phyloP scores from a whole-genome alignment of 2,888 invertebrate genomes.

The Lottia gigantea region DNA sequence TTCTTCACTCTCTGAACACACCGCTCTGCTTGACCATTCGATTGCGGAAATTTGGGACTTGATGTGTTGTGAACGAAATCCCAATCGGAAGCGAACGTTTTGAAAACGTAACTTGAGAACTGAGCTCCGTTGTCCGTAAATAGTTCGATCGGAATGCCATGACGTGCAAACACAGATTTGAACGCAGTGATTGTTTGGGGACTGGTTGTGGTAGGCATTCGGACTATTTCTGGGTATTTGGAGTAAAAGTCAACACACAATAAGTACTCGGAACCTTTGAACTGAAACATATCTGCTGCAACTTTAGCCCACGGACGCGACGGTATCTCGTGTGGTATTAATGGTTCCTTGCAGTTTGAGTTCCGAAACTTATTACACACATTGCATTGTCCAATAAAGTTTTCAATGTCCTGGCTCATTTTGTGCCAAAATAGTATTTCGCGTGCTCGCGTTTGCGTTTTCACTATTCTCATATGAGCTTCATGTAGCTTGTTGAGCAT shows the following conservation, averaged over 20 bases:
- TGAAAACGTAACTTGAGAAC: constrained; percentile 24
- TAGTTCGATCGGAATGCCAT: constrained; percentile 14
- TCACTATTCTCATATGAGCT: too few species aligned
- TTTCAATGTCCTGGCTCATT: too few species aligned
- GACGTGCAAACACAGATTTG: constrained; percentile 16
- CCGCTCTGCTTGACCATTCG: constrained; percentile 28
- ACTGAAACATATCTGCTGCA: too few species aligned
- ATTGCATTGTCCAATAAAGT: too few species aligned
- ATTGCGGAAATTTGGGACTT: constrained; percentile 26
- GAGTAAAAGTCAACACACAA: constrained; percentile 28
- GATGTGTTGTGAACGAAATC: constrained; percentile 27
- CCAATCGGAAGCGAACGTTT: constrained; percentile 28
- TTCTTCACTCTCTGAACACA: constrained; percentile 31
- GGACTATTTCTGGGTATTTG: constrained; percentile 24
- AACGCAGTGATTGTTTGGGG: constrained; percentile 2
- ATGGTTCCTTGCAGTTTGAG: too few species aligned
- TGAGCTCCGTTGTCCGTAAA: constrained; percentile 31
- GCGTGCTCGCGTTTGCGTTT: too few species aligned
- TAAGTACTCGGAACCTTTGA: background rate
- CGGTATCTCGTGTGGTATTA: too few species aligned
- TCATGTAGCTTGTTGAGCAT: too few species aligned
- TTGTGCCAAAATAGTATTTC: too few species aligned
- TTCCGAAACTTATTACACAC: too few species aligned
- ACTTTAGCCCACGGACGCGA: too few species aligned
- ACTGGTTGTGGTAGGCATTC: background rate